Evolutionary conservation across 2,797 vertebrate species (phyloP), one percentile per base, ranked within the genome.

Genomic region (Brotula barbata): DNA sequence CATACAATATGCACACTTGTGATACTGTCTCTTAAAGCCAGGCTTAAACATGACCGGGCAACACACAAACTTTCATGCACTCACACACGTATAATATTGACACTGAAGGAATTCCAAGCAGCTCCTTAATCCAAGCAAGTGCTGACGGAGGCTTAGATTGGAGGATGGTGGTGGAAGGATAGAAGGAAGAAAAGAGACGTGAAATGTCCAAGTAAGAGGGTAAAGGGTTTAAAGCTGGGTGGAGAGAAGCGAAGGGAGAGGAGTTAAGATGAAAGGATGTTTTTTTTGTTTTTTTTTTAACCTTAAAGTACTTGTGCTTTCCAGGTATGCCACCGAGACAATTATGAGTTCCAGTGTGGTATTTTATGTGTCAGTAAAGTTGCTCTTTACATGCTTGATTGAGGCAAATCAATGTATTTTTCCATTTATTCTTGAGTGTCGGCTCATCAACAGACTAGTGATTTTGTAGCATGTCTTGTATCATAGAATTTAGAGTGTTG

Each of bases 31-130:
- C 16, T 57, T 43, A 62, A 67, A 60, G 19, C 44, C 51, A 56
- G 22, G 8, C 37, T 17, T 20, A 21, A 36, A 19, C 45, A 31
- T n/a, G 33, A 50, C 28, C 40, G 53, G 13, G 36, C 57, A 58
- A 33, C 36, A 48, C 34, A 58, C 31, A 58, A 36, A 56, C 25
- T 22, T 49, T 25, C 47, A 33, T 28, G 5, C 54, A 33, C 25
- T 37, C 42, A 33, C 54, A 42, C 64, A 42, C 52, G 23, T 36
- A 40, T 52, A 57, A 58, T 64, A 77, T 64, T 57, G 61, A 82
- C 76, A 70, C 71, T 23, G 61, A 65, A 88, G 84, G 89, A 90
- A 91, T 91, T 87, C 80, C 87, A 91, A 85, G 87, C 87, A 89
- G 85, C 80, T 79, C 60, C 70, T 80, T 87, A 86, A 90, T 91